Evolutionary conservation across 2,888 invertebrate species (phyloP).

Genomic region (Drosophila nr. perissopoda): DNA sequence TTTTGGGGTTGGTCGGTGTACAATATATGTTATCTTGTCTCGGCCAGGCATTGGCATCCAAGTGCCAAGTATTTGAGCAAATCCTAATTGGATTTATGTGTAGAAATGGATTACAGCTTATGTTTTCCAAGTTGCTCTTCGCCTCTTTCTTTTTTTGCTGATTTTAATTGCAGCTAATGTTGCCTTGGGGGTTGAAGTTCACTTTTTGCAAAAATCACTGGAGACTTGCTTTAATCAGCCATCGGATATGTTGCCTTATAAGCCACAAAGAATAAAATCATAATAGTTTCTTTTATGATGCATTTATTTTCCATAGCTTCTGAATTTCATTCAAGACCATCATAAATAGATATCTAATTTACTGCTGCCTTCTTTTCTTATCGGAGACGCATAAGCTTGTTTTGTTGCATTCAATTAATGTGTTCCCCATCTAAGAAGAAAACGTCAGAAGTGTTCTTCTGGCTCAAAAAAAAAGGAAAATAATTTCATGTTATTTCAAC

Average conservation of each 20-base stretch:
- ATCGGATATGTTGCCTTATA: background rate
- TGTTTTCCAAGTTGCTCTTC: conserved; percentile 49
- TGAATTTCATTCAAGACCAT: conserved; percentile 5
- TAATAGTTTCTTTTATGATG: background rate
- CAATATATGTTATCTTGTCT: conserved; percentile 52
- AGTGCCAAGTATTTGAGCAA: conserved; percentile 69
- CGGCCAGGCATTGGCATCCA: conserved; percentile 53
- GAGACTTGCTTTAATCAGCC: conserved; percentile 17
- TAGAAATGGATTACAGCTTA: conserved; percentile 80
- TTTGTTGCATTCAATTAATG: conserved; percentile 38
- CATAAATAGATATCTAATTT: conserved; percentile 23
- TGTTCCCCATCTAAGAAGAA: conserved; percentile 7
- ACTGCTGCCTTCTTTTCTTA: conserved; percentile 27
- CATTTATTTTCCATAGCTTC: conserved; percentile 14
- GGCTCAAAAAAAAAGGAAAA: conserved; percentile 26
- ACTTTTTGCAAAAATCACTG: conserved; percentile 10
- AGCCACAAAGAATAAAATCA: background rate
- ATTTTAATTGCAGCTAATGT: conserved; percentile 62
- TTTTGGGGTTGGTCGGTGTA: conserved; percentile 32
- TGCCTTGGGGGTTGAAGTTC: conserved; percentile 12
- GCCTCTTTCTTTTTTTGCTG: conserved; percentile 25
- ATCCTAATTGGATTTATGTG: conserved; percentile 82
- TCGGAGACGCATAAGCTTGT: conserved; percentile 18
- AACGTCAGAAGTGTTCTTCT: conserved; percentile 26
- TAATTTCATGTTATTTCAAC: conserved; percentile 24